Evolutionary conservation across 2,888 invertebrate genomes (phyloP).

Genomic region (Nasonia oneida): DNA sequence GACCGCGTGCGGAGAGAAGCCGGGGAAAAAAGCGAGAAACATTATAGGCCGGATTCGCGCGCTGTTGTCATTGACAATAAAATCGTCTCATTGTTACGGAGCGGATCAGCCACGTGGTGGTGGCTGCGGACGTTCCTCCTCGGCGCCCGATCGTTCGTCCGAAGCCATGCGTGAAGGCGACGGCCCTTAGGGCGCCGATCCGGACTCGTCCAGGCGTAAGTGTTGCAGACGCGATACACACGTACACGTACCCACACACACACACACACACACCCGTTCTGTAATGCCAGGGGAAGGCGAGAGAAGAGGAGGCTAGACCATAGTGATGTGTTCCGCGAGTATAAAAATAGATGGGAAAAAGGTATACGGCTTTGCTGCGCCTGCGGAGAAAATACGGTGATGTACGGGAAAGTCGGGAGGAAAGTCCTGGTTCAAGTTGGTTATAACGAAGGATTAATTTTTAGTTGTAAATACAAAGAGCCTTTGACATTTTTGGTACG

Average conservation of each 20-base stretch:
- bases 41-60: slow-evolving; percentile 45
- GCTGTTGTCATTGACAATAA: slow-evolving; percentile 71
- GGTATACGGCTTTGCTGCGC: slow-evolving; percentile 14
- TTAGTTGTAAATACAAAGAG: background rate
- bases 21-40: slow-evolving; percentile 9
- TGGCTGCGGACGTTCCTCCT: slow-evolving; percentile 62
- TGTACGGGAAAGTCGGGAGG: background rate
- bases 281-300: slow-evolving; percentile 34
- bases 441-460: background rate
- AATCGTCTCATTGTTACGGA: slow-evolving; percentile 70
- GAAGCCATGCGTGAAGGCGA: slow-evolving; percentile 60
- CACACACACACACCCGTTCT: background rate
- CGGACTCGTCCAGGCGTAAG: slow-evolving; percentile 64
- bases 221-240: slow-evolving; percentile 59
- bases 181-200: slow-evolving; percentile 67
- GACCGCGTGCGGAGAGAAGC: background rate
- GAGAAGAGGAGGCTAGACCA: slow-evolving; percentile 55
- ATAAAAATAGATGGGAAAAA: slow-evolving; percentile 54
- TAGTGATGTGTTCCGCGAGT: slow-evolving; percentile 61
- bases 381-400: slow-evolving; percentile 13
- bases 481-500: background rate
- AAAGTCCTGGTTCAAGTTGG: background rate
- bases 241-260: background rate
- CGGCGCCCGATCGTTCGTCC: slow-evolving; percentile 49
- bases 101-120: slow-evolving; percentile 74